Evolutionary conservation across 2,797 vertebrate genomes (phyloP).

Genomic region (Bradypodion pumilum): DNA sequence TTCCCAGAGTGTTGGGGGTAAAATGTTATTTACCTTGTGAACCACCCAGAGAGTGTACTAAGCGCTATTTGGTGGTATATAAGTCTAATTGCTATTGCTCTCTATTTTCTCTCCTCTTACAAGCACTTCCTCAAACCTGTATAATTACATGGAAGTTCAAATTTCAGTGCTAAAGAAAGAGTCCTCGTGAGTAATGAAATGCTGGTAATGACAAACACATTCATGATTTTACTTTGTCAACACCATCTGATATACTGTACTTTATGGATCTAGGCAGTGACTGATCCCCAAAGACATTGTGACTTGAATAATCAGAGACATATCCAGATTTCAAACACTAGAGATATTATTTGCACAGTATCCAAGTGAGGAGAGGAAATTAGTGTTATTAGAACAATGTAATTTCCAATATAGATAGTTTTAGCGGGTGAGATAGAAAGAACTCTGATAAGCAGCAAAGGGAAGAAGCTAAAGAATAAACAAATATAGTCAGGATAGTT

Average conservation of each 20-base stretch:
- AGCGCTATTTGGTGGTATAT: too few species aligned
- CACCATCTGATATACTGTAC: neutral
- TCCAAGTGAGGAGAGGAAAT: neutral
- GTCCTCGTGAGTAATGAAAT: too few species aligned
- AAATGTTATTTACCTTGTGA: too few species aligned
- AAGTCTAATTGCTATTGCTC: too few species aligned
- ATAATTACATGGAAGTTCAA: neutral
- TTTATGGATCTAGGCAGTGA: neutral
- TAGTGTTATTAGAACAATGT: neutral
- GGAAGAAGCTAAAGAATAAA: neutral
- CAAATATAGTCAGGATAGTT: neutral
- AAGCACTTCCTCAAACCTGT: neutral
- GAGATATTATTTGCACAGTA: neutral
- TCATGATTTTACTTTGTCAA: neutral
- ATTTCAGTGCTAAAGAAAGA: neutral
- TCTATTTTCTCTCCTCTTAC: neutral
- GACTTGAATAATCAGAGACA: neutral
- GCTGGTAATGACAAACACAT: neutral
- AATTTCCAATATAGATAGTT: neutral
- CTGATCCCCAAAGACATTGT: neutral
- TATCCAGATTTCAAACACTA: neutral
- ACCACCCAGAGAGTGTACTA: too few species aligned
- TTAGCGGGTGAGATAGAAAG: neutral
- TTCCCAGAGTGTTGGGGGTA: too few species aligned
- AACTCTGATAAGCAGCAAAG: constrained; percentile 1